A percentile compares a stretch with the other conserved stretches of the same genome.
These are phyloP conservation scores for Cichladusa arquata DNA, from an alignment of 2,113 vertebrate genomes.

Conservation along the genomic window DNA sequence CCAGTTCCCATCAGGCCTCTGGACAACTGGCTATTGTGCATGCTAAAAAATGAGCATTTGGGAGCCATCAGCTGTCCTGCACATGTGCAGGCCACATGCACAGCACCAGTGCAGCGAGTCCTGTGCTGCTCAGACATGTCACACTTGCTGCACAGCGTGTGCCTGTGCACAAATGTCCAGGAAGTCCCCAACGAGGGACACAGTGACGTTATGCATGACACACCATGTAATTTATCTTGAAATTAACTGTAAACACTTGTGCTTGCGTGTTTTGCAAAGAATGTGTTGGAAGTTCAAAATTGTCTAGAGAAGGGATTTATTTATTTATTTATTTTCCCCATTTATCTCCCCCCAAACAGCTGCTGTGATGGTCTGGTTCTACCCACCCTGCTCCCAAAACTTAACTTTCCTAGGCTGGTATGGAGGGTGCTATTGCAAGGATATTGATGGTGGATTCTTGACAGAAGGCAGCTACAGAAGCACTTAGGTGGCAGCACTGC, in stretches of 20 bases:
- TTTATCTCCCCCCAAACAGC: accelerated
- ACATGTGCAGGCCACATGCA: conserved; percentile 23
- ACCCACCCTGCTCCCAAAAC: neutral
- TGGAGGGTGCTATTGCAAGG: neutral
- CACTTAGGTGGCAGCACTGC: neutral
- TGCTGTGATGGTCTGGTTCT: neutral
- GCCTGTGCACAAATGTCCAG: neutral
- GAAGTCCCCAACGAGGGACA: neutral
- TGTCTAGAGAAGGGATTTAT: neutral
- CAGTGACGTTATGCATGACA: neutral
- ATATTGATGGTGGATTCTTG: accelerated
- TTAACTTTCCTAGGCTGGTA: accelerated
- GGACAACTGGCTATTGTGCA: neutral
- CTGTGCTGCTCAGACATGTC: neutral
- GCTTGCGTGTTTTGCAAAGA: accelerated
- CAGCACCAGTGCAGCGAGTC: neutral
- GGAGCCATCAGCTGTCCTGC: neutral
- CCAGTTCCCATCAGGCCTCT: neutral
- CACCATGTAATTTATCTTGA: neutral
- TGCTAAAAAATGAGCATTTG: neutral
- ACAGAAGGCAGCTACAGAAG: neutral
- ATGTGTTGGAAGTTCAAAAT: neutral
- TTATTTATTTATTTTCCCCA: no score
- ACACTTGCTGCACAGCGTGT: neutral
- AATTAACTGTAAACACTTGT: neutral